These are phyloP conservation scores for Lasioglossum oenotherae DNA, from an alignment of 2,888 invertebrate species.

Conservation along the genomic window DNA sequence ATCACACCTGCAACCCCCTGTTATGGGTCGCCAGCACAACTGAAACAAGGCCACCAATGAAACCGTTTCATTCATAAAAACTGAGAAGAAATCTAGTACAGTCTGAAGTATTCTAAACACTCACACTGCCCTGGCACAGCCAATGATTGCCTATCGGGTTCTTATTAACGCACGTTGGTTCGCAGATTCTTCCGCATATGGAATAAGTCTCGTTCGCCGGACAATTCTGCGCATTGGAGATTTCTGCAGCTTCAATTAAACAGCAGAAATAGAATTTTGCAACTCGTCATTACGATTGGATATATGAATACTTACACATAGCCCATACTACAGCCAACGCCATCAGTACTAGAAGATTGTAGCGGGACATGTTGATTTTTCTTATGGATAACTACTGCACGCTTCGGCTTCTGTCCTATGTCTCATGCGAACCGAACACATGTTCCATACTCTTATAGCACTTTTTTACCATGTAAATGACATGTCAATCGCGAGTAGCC, in stretches of 20 bases:
- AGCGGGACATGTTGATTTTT: neutral
- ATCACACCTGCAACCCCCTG: neutral
- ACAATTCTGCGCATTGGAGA: neutral
- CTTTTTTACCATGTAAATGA: neutral
- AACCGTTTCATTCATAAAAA: neutral
- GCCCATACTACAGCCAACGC: neutral
- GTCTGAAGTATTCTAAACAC: neutral
- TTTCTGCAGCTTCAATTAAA: neutral
- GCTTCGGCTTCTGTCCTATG: neutral
- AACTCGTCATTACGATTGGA: neutral
- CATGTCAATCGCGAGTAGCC: neutral
- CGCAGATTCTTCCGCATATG: neutral
- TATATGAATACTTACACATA: neutral
- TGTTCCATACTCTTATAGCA: neutral
- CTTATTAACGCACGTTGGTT: accelerated
- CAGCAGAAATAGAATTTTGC: neutral
- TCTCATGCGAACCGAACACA: neutral
- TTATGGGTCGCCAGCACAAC: neutral
- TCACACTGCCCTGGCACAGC: accelerated
- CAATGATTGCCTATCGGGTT: no score
- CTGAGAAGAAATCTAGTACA: neutral
- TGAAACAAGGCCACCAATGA: neutral
- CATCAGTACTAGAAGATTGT: neutral
- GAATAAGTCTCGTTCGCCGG: no score
- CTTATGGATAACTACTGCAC: neutral